Percentiles rank a stretch among this genome's conserved stretches.
These are phyloP conservation scores for Pitta sordida DNA, from an alignment of 2,113 vertebrate genomes.

Conservation along the genomic window DNA sequence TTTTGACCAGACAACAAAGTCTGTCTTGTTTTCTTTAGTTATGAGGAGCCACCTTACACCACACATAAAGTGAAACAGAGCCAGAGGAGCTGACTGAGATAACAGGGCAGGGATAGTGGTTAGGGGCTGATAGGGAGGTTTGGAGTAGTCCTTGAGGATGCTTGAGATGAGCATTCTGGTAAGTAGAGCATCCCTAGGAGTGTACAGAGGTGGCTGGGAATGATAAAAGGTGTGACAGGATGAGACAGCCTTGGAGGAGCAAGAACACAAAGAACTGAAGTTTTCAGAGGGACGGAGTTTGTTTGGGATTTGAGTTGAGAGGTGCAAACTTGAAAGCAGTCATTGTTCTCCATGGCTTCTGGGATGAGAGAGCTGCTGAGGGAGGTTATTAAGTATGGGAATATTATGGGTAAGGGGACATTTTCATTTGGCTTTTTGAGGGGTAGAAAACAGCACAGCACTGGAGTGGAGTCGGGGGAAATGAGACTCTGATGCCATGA, in stretches of 20 bases:
- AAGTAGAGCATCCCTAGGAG: background rate
- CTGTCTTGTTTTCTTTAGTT: background rate
- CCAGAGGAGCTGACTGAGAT: background rate
- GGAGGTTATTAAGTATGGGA: background rate
- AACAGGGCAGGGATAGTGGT: background rate
- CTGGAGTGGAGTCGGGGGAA: background rate
- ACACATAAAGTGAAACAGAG: background rate
- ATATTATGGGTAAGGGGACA: background rate
- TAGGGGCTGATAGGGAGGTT: background rate
- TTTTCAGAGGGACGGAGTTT: background rate
- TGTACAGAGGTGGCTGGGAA: background rate
- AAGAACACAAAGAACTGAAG: background rate
- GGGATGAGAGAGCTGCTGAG: background rate
- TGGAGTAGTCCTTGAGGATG: background rate
- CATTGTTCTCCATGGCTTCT: background rate
- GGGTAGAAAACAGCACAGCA: background rate
- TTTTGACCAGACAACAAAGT: background rate
- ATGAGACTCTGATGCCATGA: background rate
- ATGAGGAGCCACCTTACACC: background rate
- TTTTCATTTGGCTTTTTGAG: background rate
- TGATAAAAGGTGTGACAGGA: background rate
- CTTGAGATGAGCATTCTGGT: background rate
- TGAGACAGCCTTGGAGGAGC: background rate
- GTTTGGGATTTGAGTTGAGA: background rate
- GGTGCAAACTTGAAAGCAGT: background rate